Percentiles rank a stretch among this genome's conserved stretches.
These are phyloP conservation scores for Oncorhynchus tshawytscha DNA, from an alignment of 2,113 vertebrate species.

Conservation along the genomic window DNA sequence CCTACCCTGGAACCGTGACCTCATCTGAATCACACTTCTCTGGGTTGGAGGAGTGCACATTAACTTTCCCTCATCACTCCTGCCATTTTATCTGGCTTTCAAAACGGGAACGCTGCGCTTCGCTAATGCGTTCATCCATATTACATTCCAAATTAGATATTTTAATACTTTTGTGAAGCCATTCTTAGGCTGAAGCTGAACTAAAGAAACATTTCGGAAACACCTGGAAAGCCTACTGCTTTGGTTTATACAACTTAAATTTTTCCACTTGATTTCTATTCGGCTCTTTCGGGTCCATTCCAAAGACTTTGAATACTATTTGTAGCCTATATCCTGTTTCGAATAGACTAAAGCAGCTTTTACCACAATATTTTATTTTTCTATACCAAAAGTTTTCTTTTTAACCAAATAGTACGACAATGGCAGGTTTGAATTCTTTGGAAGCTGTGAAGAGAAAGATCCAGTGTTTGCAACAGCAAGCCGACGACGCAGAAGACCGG, in stretches of 20 bases:
- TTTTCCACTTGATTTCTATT: conserved; percentile 50
- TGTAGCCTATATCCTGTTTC: background rate
- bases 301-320: conserved; percentile 22
- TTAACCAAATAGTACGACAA: conserved; percentile 42
- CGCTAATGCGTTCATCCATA: conserved; percentile 49
- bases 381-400: conserved; percentile 46
- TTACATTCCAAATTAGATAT: conserved; percentile 60
- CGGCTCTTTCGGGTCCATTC: conserved; percentile 46
- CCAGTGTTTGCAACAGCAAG: conserved; percentile 95
- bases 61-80: conserved; percentile 49
- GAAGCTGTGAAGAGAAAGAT: conserved; percentile 97
- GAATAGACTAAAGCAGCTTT: conserved; percentile 19
- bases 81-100: conserved; percentile 45
- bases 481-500: conserved; percentile 92
- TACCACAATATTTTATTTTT: conserved; percentile 14
- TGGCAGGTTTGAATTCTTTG: conserved; percentile 91
- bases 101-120: conserved; percentile 7
- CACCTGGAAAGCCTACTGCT: conserved; percentile 35
- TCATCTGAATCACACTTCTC: conserved; percentile 55
- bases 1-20: conserved; percentile 51
- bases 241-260: conserved; percentile 45
- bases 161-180: conserved; percentile 27
- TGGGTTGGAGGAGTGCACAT: conserved; percentile 52
- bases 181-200: conserved; percentile 26
- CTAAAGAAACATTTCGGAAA: conserved; percentile 37